A percentile compares a stretch with the other conserved stretches of the same genome.
phyloP scores from a whole-genome alignment of 2,113 vertebrate genomes.

The Laterallus jamaicensis region DNA sequence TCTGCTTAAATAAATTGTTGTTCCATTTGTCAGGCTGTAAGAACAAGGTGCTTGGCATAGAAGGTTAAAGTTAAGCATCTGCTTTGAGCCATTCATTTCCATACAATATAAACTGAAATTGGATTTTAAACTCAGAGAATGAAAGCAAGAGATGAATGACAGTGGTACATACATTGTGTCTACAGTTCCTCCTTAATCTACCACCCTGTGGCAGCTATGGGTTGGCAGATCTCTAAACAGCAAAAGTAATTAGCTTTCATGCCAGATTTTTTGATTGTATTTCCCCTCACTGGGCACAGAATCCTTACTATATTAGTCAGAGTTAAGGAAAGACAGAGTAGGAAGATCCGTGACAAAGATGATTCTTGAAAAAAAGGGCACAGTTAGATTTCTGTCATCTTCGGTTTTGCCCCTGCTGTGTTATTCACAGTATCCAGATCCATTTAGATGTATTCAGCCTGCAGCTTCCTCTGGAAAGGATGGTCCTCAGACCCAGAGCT shows the following conservation, averaged over 20 bases:
- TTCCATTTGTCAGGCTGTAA: neutral
- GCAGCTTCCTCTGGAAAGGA: neutral
- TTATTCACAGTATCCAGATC: neutral
- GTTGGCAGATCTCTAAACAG: neutral
- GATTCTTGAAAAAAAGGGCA: neutral
- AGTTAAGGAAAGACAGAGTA: neutral
- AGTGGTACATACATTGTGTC: neutral
- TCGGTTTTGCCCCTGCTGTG: neutral
- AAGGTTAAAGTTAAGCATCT: neutral
- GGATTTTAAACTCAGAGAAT: neutral
- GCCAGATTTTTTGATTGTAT: neutral
- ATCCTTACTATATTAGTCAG: neutral
- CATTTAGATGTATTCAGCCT: neutral
- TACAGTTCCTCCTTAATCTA: neutral
- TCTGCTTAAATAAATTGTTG: neutral
- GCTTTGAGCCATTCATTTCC: neutral
- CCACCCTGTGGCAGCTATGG: neutral
- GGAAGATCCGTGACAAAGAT: neutral
- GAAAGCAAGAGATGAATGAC: neutral
- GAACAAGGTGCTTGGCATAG: neutral
- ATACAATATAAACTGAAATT: neutral
- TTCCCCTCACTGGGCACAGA: neutral
- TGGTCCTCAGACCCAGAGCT: fast-evolving
- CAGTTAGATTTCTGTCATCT: neutral
- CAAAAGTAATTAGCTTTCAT: neutral